These are phyloP conservation scores for Chionomys nivalis DNA, from an alignment of 2,113 vertebrate species.

Conservation along the genomic window DNA sequence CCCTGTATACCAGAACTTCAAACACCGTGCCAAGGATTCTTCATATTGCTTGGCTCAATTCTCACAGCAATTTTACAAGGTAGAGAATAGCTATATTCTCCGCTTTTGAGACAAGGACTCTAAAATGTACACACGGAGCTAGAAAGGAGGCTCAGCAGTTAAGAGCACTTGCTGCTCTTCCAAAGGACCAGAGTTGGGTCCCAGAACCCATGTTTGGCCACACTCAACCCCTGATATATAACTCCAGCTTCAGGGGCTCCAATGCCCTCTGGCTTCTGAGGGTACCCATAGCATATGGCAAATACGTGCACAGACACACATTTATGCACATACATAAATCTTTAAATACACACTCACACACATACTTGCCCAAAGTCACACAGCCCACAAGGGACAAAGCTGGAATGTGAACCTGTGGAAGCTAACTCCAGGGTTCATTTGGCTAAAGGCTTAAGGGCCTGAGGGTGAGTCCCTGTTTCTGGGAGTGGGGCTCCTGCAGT, in stretches of 20 bases:
- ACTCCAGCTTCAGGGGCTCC: neutral
- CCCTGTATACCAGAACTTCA: neutral
- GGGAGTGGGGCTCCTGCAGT: neutral
- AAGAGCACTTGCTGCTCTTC: neutral
- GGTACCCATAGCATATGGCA: neutral
- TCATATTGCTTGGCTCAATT: neutral
- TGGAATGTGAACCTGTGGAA: neutral
- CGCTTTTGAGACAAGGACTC: neutral
- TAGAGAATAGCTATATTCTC: neutral
- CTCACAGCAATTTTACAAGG: conserved; percentile 16
- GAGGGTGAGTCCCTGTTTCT: neutral
- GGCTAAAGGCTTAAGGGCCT: too few relatives aligned
- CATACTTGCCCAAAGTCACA: neutral
- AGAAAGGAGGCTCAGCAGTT: neutral
- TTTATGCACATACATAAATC: neutral
- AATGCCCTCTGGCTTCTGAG: neutral
- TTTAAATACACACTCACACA: neutral
- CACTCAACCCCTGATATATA: too few relatives aligned
- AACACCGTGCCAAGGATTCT: neutral
- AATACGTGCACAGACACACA: neutral
- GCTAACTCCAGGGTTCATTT: neutral
- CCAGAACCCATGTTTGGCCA: too few relatives aligned
- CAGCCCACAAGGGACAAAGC: neutral
- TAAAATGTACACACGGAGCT: neutral
- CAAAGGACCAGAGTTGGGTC: neutral